These are phyloP conservation scores for Rostratula benghalensis DNA, from an alignment of 2,113 vertebrate species.

Conservation along the genomic window DNA sequence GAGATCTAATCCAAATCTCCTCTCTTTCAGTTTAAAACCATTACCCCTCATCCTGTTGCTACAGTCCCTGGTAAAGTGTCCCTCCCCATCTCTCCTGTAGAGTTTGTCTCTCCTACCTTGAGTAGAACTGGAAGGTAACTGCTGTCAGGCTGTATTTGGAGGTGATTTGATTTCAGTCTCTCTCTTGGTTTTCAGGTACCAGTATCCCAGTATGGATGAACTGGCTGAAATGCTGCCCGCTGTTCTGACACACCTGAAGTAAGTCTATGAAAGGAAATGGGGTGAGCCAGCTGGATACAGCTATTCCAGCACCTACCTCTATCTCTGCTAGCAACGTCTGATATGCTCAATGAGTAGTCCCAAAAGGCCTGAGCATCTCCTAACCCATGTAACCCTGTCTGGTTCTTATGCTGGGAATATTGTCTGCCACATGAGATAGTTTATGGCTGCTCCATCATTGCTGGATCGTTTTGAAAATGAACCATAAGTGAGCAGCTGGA, in stretches of 20 bases:
- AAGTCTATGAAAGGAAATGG: constrained; percentile 56
- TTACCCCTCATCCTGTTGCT: no score
- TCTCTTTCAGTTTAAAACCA: no score
- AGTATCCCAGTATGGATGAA: constrained; percentile 94
- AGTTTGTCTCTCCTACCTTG: background rate
- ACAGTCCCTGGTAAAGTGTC: no score
- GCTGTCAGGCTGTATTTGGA: background rate
- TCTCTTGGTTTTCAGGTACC: constrained; percentile 81
- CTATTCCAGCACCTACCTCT: background rate
- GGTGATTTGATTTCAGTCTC: background rate
- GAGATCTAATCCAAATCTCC: no score
- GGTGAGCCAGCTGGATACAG: background rate
- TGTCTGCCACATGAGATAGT: background rate
- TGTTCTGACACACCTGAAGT: constrained; percentile 90
- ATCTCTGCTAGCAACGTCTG: background rate
- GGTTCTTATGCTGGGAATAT: background rate
- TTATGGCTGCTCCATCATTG: background rate
- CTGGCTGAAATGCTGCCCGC: constrained; percentile 91
- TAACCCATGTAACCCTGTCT: background rate
- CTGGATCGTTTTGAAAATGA: background rate
- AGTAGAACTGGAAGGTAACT: background rate
- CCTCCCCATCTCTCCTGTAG: no score
- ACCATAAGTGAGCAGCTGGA: background rate
- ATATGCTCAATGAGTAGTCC: background rate
- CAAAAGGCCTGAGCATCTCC: background rate